These are phyloP conservation scores for Jacana jacana DNA, from an alignment of 2,113 vertebrate species.

Conservation along the genomic window DNA sequence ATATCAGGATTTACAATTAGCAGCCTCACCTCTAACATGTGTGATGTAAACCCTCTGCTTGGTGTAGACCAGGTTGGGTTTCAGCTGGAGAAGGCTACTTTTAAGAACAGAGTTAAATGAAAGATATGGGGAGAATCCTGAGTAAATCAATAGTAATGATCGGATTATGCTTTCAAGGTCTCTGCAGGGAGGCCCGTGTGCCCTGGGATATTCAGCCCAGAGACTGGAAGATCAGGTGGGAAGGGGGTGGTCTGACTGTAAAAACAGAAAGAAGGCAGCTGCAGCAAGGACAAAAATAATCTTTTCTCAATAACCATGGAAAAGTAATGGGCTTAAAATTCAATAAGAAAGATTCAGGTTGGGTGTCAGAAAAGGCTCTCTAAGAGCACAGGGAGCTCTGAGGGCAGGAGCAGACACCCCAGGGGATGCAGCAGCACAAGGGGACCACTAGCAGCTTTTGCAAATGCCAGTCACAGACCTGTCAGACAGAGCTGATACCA, in stretches of 20 bases:
- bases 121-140: neutral
- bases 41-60: neutral
- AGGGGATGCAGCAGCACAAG: neutral
- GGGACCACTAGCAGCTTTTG: neutral
- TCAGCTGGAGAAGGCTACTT: neutral
- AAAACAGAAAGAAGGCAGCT: neutral
- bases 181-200: neutral
- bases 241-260: neutral
- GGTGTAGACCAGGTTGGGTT: accelerated
- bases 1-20: neutral
- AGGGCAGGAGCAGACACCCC: neutral
- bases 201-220: neutral
- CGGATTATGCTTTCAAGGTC: neutral
- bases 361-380: neutral
- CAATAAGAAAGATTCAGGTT: neutral
- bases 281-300: neutral
- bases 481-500: too few species aligned
- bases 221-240: neutral
- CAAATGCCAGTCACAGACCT: too few species aligned
- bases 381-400: neutral
- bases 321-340: neutral
- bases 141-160: neutral
- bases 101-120: neutral
- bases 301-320: neutral
- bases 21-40: neutral